Evolutionary conservation across 2,888 invertebrate genomes (phyloP), one percentile per base, ranked within the genome.

Genomic region (Cheilosia pagana): DNA sequence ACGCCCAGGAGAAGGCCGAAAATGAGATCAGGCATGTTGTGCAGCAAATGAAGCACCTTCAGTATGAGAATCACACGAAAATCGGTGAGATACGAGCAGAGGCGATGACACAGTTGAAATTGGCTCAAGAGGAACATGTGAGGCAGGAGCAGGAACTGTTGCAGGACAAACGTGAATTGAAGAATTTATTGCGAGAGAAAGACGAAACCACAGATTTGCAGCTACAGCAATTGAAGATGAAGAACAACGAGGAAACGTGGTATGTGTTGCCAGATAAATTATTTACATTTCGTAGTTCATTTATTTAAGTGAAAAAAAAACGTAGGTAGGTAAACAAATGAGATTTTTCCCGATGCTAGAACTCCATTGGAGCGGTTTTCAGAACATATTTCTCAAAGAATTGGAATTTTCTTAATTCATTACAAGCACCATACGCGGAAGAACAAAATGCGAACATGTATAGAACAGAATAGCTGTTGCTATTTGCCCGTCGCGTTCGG

Each of bases 21-120:
- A 95, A 95, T 35, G 96, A 98, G 89, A 93, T 98, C 35, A 97
- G 97, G 92, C 95, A 96, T 71, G 96, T 96, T 89, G 96, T 97
- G 89, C 98, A 98, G 90, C 98, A 97, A 93, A 96, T 98, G 78
- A 98, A 98, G 89, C 97, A 98, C 92, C 92, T 98, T 52, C 95
- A 97, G 91, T 98, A 97, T 92, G 98, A 98, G 89, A 98, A 98
- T 89, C 96, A 97, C 90, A 95, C 95, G 77, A 95, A 96, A 89
- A 93, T 96, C 75, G 95, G 97, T 0, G 96, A 97, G 89, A 93
- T 96, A 67, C 95, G 97, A 89, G 97, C 97, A 12, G 97, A 98
- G 89, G 95, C 95, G 31, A 93, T 96, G 93, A 95, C 96, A 1
- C 95, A 96, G 5, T 91, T 98, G 48, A 96, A 97, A 92, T 93